Percentiles rank a stretch among this genome's conserved stretches.
Conservation (phyloP, 2,797 vertebrate species). For the Borostomias antarcticus region DNA sequence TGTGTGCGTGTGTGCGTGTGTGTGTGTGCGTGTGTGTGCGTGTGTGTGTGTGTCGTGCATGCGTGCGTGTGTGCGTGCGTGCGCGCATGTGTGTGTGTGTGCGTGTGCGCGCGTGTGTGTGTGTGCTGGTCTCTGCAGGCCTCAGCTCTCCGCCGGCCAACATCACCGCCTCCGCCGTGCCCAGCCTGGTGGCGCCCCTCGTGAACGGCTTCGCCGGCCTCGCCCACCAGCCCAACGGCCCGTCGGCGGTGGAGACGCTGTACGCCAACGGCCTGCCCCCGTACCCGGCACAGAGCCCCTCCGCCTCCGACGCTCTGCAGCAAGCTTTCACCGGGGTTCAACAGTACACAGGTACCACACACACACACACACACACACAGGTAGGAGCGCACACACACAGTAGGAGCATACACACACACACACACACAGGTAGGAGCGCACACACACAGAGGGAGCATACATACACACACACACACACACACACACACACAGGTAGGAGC, state of each 20-base stretch:
- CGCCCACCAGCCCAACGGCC: constrained; percentile 91
- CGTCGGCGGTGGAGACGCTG: constrained; percentile 91
- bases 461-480: not conserved
- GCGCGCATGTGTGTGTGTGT: not conserved
- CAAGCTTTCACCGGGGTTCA: constrained; percentile 96
- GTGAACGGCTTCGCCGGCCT: constrained; percentile 95
- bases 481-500: too few species aligned
- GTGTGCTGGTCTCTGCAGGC: constrained; percentile 73
- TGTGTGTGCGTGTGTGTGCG: not conserved
- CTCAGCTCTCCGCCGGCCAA: constrained; percentile 92
- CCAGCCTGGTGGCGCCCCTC: constrained; percentile 91
- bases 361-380: not conserved
- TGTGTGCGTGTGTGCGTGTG: constrained; percentile 19
- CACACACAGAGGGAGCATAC: not conserved
- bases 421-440: too few species aligned
- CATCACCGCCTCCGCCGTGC: constrained; percentile 88
- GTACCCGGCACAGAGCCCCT: constrained; percentile 96
- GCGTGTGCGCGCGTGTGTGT: constrained; percentile 1
- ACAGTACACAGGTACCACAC: constrained; percentile 97
- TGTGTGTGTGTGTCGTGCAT: constrained; percentile 21
- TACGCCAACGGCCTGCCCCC: constrained; percentile 94
- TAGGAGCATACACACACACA: not conserved
- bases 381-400: not conserved
- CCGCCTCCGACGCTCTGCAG: constrained; percentile 92
- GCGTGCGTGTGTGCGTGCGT: constrained; percentile 30